Percentiles rank a stretch among this genome's conserved stretches.
Conservation (phyloP, 2,888 invertebrate genomes). For the Anagyrus pseudococci region DNA sequence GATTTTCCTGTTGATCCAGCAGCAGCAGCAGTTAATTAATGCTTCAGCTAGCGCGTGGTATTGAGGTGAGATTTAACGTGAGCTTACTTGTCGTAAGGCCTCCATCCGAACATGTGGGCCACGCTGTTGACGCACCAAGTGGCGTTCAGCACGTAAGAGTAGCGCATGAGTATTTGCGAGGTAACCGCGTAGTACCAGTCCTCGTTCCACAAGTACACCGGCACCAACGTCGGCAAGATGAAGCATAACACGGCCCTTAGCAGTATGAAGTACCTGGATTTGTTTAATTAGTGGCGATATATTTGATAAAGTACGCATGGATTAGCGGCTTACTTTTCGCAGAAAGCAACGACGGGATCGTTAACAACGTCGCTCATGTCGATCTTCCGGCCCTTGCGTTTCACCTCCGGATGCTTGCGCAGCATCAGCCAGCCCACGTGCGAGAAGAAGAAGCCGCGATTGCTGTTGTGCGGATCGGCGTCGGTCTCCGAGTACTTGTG, state of each 20-base stretch:
- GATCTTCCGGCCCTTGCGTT: conserved; percentile 74
- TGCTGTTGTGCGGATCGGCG: conserved; percentile 84
- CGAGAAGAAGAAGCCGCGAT: conserved; percentile 88
- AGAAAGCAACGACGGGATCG: conserved; percentile 81
- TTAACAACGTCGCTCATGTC: conserved; percentile 80
- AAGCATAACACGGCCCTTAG: conserved; percentile 67
- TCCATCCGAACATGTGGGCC: conserved; percentile 63
- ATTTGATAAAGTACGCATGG: not conserved
- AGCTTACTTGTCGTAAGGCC: conserved; percentile 55
- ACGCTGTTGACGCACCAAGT: conserved; percentile 70
- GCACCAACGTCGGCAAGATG: conserved; percentile 66
- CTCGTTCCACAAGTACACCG: conserved; percentile 68
- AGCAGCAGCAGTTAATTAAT: not conserved
- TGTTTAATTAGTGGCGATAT: not conserved
- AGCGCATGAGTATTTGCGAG: conserved; percentile 62
- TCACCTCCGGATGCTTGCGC: conserved; percentile 87
- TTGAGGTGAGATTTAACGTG: not conserved
- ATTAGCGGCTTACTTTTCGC: conserved; percentile 73
- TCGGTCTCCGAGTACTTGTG: conserved; percentile 73
- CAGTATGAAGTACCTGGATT: conserved; percentile 62
- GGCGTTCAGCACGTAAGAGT: conserved; percentile 64
- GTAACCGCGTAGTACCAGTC: conserved; percentile 62
- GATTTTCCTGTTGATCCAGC: conserved; percentile 32
- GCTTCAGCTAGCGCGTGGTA: not conserved
- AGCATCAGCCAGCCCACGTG: conserved; percentile 94